A percentile compares a stretch with the other conserved stretches of the same genome.
Evolutionary conservation across 2,797 vertebrate genomes (phyloP).

Genomic region (Ptychobarbus kaznakovi): DNA sequence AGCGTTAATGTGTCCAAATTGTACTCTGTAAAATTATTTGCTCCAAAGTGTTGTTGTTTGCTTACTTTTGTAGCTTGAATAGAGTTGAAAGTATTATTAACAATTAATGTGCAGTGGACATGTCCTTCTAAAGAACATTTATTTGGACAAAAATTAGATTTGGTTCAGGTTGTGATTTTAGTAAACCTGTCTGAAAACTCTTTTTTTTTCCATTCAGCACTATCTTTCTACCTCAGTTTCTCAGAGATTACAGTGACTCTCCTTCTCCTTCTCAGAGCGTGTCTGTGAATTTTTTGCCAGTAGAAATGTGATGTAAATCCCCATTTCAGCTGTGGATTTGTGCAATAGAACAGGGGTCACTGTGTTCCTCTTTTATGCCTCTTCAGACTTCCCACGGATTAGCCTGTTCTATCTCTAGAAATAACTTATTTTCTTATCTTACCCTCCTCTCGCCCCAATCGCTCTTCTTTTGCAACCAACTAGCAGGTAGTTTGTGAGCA

Average conservation of each 20-base stretch:
- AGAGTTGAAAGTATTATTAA: background rate
- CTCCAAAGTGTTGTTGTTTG: background rate
- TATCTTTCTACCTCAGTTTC: slow-evolving; percentile 5
- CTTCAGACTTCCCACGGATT: slow-evolving; percentile 19
- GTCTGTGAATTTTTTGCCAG: background rate
- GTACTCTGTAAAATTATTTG: slow-evolving; percentile 4
- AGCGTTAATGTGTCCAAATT: slow-evolving; percentile 21
- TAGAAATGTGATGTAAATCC: slow-evolving; percentile 28
- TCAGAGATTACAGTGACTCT: background rate
- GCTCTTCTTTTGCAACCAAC: slow-evolving; percentile 40
- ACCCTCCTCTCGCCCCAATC: slow-evolving; percentile 10
- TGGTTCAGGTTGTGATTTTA: background rate
- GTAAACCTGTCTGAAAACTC: background rate
- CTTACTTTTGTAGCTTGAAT: background rate
- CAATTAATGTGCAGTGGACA: background rate
- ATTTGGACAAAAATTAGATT: background rate
- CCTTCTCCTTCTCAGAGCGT: slow-evolving; percentile 12
- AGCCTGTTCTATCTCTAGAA: slow-evolving; percentile 38
- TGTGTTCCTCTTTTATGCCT: slow-evolving; percentile 28
- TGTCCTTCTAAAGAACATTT: background rate
- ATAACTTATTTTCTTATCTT: slow-evolving; percentile 37
- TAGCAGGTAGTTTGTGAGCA: slow-evolving; percentile 27
- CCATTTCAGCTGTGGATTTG: slow-evolving; percentile 26
- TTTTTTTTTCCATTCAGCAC: background rate
- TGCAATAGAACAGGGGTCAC: slow-evolving; percentile 40